Conservation (phyloP, 2,113 vertebrate species). For the Gopherus evgoodei region DNA sequence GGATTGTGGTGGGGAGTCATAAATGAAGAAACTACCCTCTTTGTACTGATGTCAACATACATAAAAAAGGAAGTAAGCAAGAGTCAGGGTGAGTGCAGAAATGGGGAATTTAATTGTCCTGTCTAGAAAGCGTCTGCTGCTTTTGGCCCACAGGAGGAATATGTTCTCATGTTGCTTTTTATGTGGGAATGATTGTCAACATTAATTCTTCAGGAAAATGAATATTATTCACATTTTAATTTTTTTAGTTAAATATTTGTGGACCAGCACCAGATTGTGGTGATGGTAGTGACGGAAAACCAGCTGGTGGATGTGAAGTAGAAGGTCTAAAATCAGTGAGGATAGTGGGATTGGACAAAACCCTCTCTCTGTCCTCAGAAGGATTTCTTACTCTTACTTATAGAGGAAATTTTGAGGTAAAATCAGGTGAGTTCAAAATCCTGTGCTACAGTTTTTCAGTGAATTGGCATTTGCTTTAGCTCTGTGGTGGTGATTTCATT, state of each 20-base stretch:
- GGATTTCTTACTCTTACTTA: slow-evolving; percentile 89
- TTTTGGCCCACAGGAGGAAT: too few species aligned
- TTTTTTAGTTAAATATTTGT: slow-evolving; percentile 90
- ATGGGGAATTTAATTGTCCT: neutral
- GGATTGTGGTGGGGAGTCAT: neutral
- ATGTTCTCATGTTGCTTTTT: neutral
- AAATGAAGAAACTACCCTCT: neutral
- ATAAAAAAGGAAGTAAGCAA: neutral
- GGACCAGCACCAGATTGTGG: slow-evolving; percentile 78
- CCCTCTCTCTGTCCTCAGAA: slow-evolving; percentile 87
- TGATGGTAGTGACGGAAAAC: neutral
- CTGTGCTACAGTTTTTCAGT: rapidly evolving
- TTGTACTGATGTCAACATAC: neutral
- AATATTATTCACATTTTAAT: neutral
- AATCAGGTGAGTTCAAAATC: slow-evolving; percentile 78
- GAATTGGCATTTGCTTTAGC: neutral
- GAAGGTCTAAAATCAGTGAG: slow-evolving; percentile 52
- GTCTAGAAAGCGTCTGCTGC: neutral
- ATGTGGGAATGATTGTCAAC: neutral
- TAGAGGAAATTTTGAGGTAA: slow-evolving; percentile 73
- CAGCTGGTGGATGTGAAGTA: slow-evolving; percentile 87
- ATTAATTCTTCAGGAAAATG: neutral
- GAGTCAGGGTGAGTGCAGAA: neutral
- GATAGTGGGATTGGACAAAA: slow-evolving; percentile 82
- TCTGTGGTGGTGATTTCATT: neutral